Conservation (phyloP, 1,140 invertebrate species). For the Armadillidium nasatum region DNA sequence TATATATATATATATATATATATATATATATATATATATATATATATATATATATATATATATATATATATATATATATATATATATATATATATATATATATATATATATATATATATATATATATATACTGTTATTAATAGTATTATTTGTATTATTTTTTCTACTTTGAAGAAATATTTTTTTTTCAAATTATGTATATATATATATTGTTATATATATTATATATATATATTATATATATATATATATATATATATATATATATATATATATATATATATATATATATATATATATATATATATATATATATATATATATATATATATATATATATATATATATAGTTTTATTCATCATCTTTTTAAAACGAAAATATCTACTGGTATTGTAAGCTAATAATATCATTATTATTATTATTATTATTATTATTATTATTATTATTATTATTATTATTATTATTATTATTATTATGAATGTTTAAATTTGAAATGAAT, state of each 20-base stretch:
- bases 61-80: not conserved
- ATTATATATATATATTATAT: too few species aligned
- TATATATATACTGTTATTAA: too few species aligned
- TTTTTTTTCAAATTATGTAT: too few species aligned
- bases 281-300: not conserved
- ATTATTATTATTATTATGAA: not conserved
- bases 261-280: not conserved
- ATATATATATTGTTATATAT: too few species aligned
- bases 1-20: not conserved
- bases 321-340: conserved; percentile 6
- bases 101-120: too few species aligned
- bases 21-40: not conserved
- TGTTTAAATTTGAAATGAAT: too few species aligned
- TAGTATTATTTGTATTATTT: too few species aligned
- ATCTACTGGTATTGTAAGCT: not conserved
- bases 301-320: conserved; percentile 6
- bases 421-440: not conserved
- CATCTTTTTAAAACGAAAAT: too few species aligned
- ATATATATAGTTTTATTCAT: too few species aligned
- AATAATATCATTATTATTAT: too few species aligned
- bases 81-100: too few species aligned
- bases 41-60: not conserved
- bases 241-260: not conserved
- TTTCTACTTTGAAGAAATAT: too few species aligned
- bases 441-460: not conserved